Evolutionary conservation across 1,140 invertebrate species (phyloP), one percentile per base, ranked within the genome.

Genomic region (Samia ricini): DNA sequence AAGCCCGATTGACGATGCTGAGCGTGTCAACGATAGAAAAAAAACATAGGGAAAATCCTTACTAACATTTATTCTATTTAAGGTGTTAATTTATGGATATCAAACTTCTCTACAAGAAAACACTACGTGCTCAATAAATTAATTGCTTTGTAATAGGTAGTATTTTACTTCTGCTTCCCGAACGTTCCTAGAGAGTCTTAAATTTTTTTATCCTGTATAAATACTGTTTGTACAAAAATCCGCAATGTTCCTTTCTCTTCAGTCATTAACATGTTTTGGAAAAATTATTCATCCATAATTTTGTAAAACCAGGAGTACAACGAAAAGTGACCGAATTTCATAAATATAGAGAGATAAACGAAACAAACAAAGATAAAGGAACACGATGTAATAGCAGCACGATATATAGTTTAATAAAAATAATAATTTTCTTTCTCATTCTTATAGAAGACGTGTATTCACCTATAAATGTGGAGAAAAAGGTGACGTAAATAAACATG

Each of bases 41-140:
- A 65, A 65, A 63, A 65, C 60, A 63, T 58, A 69, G 36, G 66
- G 79, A 83, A 85, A 83, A 87, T 83, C 72, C 79, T 83, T 85
- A n/a, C n/a, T n/a, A 87, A 82, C 73, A 73, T 64, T 78, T 74
- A 85, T 83, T 83, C 33, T 42, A 15, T 42, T 10, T 15, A 12
- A 42, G 33, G 33, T 42, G 4, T 15, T 10, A 42, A 15, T 42
- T 42, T 42, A 42, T 15, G 10, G n/a, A 42, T 42, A 42, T 15
- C 33, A 42, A 42, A 42, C 33, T 57, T 42, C 12, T 26, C 18
- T 29, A 15, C n/a, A 15, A 3, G n/a, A 42, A 42, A 42, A 2
- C 55, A 56, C 26, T 57, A 57, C 56, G 12, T 2, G 10, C 15
- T n/a, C n/a, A n/a, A n/a, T n/a, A n/a, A n/a, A n/a, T n/a, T n/a